phyloP scores from a whole-genome alignment of 2,888 invertebrate genomes.

The Calliopum simillimum region DNA sequence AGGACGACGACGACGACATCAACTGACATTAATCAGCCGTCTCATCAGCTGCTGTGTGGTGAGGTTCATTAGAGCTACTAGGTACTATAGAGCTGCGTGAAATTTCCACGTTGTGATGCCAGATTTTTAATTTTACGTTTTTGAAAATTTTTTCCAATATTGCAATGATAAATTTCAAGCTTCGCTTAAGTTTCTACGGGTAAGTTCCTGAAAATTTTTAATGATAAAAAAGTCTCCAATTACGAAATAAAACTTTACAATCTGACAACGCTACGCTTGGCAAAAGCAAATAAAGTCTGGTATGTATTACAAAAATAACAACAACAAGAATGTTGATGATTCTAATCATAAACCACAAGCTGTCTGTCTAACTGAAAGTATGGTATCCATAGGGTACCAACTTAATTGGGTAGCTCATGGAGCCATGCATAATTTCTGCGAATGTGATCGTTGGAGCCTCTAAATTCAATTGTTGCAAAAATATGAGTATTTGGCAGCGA shows the following conservation, averaged over 20 bases:
- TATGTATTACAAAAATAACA: background rate
- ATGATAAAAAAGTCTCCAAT: too few species aligned
- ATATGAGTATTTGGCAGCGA: background rate
- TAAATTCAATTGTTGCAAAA: conserved; percentile 33
- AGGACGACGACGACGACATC: conserved; percentile 17
- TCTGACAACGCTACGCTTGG: too few species aligned
- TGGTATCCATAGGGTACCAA: conserved; percentile 9
- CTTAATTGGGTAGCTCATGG: conserved; percentile 28
- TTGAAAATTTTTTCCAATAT: too few species aligned
- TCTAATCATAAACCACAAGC: conserved; percentile 40
- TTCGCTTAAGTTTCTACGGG: too few species aligned
- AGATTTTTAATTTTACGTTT: too few species aligned
- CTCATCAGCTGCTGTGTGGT: conserved; percentile 30
- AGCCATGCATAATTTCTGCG: conserved; percentile 34
- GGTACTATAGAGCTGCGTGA: too few species aligned
- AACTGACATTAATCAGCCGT: conserved; percentile 34
- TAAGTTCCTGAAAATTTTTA: too few species aligned
- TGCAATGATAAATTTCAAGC: too few species aligned
- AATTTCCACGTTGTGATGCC: too few species aligned
- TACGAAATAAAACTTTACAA: too few species aligned
- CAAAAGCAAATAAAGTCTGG: too few species aligned
- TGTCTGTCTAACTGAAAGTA: conserved; percentile 11
- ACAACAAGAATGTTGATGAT: conserved; percentile 17
- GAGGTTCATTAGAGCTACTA: conserved; percentile 27
- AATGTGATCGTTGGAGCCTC: conserved; percentile 2